These are phyloP conservation scores for Odontamblyopus rebecca DNA, from an alignment of 2,797 vertebrate genomes.

Conservation along the genomic window DNA sequence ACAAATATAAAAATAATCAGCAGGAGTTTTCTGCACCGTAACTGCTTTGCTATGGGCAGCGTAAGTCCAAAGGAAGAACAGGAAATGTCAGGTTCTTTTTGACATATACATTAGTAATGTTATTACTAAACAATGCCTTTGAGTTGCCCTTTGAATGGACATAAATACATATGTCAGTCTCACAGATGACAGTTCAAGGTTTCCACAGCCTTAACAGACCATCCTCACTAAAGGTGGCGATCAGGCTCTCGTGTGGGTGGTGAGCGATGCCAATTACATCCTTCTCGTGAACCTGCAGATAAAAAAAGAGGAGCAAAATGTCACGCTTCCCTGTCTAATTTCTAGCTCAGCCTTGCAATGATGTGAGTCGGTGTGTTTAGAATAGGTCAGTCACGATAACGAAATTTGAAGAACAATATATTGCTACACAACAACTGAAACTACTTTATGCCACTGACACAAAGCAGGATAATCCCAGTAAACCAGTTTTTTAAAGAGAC, in stretches of 20 bases:
- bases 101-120: not conserved
- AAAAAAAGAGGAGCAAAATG: slow-evolving; percentile 21
- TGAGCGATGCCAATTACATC: slow-evolving; percentile 97
- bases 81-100: not conserved
- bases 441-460: too few species aligned
- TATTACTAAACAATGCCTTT: not conserved
- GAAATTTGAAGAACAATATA: too few species aligned
- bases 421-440: too few species aligned
- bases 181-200: slow-evolving; percentile 66
- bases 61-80: slow-evolving; percentile 1
- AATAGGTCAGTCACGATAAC: too few species aligned
- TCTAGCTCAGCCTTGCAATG: too few species aligned
- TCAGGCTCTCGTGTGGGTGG: slow-evolving; percentile 96
- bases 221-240: slow-evolving; percentile 94
- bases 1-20: slow-evolving; percentile 4
- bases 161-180: not conserved
- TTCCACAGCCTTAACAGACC: slow-evolving; percentile 97
- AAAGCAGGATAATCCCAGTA: too few species aligned
- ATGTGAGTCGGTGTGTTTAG: too few species aligned
- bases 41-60: slow-evolving; percentile 6
- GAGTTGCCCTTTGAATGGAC: slow-evolving; percentile 15
- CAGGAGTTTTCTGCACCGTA: not conserved
- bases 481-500: too few species aligned
- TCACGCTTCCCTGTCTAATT: too few species aligned
- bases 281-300: slow-evolving; percentile 91